Percentiles rank a stretch among this genome's conserved stretches.
Conservation (phyloP, 2,113 vertebrate species). For the Callaeas wilsoni region DNA sequence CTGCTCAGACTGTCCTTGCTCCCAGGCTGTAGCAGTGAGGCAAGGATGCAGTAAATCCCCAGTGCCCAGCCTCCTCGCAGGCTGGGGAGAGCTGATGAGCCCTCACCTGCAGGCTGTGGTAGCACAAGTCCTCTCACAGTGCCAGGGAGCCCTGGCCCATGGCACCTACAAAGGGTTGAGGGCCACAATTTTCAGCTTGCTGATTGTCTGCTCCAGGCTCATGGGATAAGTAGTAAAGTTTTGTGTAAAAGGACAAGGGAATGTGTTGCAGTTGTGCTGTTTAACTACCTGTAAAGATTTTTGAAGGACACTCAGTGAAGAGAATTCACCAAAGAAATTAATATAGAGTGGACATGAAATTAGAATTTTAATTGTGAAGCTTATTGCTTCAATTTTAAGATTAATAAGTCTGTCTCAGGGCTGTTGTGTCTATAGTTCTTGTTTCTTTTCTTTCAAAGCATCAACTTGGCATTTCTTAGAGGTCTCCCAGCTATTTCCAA, state of each 20-base stretch:
- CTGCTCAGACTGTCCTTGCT: background rate
- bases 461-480: background rate
- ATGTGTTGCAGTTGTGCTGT: accelerated
- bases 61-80: accelerated
- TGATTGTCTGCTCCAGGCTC: background rate
- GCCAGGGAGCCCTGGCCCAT: background rate
- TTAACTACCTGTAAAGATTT: background rate
- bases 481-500: background rate
- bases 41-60: background rate
- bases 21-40: background rate
- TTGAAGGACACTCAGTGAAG: background rate
- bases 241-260: background rate
- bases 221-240: background rate
- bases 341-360: background rate
- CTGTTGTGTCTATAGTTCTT: background rate
- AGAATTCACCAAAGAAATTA: background rate
- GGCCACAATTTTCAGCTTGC: background rate
- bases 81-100: background rate
- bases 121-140: background rate
- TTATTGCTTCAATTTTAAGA: background rate
- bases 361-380: background rate
- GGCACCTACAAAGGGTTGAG: accelerated
- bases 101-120: background rate
- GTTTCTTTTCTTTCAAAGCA: background rate
- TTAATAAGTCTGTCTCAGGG: background rate